A percentile compares a stretch with the other conserved stretches of the same genome.
Evolutionary conservation across 2,797 vertebrate species (phyloP).

Genomic region (Decapterus maruadsi): DNA sequence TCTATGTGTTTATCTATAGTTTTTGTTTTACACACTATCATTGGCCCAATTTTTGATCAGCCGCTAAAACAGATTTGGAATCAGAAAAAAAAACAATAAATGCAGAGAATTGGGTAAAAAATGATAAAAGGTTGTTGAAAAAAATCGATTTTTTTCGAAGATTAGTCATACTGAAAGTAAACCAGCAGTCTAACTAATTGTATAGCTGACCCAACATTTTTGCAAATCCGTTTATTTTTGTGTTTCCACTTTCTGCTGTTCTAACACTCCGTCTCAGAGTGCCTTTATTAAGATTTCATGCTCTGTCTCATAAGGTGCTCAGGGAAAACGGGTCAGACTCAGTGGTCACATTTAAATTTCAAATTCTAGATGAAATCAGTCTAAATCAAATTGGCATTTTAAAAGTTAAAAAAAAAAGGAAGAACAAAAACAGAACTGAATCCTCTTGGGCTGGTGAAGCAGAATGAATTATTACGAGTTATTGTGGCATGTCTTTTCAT

Average conservation of each 20-base stretch:
- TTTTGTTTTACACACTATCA: not conserved
- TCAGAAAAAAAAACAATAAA: not conserved
- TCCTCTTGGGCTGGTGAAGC: slow-evolving; percentile 1
- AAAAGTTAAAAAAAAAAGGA: slow-evolving; percentile 2
- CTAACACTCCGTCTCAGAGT: slow-evolving; percentile 11
- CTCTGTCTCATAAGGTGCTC: slow-evolving; percentile 12
- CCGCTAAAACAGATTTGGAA: not conserved
- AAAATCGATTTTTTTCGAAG: too few relatives aligned
- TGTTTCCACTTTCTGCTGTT: slow-evolving; percentile 4
- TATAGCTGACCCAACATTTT: not conserved
- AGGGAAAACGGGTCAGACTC: slow-evolving; percentile 19
- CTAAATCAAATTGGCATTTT: slow-evolving; percentile 21
- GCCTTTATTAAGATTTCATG: slow-evolving; percentile 30
- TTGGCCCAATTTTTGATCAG: not conserved
- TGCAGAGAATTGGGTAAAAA: not conserved
- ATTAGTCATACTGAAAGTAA: not conserved
- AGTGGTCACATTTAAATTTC: slow-evolving; percentile 8
- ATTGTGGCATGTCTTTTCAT: slow-evolving; percentile 31
- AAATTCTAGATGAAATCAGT: slow-evolving; percentile 15
- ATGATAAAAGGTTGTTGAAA: not conserved
- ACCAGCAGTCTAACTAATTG: not conserved
- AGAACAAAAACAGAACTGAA: not conserved
- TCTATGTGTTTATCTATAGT: slow-evolving; percentile 10
- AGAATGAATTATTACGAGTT: slow-evolving; percentile 15
- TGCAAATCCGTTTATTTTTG: not conserved